phyloP scores from a whole-genome alignment of 2,888 invertebrate species.

The Cephus rjabovi region DNA sequence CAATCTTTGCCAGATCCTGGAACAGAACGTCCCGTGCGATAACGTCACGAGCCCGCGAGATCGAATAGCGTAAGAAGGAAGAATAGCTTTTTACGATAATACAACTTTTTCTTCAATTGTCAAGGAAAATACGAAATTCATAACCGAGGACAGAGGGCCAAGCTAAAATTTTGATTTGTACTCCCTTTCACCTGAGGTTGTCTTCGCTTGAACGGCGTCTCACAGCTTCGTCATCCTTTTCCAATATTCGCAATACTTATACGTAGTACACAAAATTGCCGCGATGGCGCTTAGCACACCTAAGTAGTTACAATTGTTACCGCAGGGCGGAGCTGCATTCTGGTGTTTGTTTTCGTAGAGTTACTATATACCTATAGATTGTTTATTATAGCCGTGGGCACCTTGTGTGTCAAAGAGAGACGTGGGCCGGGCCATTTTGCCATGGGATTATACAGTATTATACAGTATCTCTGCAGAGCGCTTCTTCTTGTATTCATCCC shows the following conservation, averaged over 20 bases:
- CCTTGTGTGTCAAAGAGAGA: background rate
- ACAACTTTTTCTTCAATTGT: constrained; percentile 26
- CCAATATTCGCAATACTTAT: too few species aligned
- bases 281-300: background rate
- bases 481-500: background rate
- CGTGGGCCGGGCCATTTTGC: background rate
- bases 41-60: background rate
- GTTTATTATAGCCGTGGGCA: background rate
- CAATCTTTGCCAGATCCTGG: background rate
- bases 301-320: background rate
- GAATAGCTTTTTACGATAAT: constrained; percentile 24
- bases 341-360: background rate
- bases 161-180: background rate
- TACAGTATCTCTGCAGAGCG: background rate
- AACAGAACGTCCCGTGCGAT: background rate
- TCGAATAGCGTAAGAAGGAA: background rate
- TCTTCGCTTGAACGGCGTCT: too few species aligned
- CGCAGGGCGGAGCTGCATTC: background rate
- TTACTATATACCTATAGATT: background rate
- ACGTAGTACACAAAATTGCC: background rate
- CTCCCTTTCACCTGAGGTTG: too few species aligned
- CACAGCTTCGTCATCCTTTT: too few species aligned
- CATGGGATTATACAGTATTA: background rate
- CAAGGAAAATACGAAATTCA: constrained; percentile 1
- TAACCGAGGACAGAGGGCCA: background rate